phyloP scores from a whole-genome alignment of 2,797 vertebrate species.

The Epinephelus coioides region DNA sequence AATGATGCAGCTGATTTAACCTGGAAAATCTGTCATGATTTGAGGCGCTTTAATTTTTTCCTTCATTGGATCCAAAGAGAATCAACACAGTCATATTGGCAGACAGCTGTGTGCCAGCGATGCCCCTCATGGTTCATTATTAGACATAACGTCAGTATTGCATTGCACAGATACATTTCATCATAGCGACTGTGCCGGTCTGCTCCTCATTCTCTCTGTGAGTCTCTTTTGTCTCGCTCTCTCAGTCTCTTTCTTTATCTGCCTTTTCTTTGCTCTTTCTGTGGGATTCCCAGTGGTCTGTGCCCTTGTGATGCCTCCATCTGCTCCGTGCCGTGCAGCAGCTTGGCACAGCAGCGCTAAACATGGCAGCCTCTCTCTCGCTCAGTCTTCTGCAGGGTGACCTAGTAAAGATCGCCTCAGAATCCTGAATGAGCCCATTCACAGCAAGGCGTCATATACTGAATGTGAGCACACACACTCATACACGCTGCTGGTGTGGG shows the following conservation, averaged over 20 bases:
- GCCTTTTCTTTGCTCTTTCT: constrained; percentile 44
- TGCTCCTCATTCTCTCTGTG: constrained; percentile 37
- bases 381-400: constrained; percentile 82
- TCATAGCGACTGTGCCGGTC: constrained; percentile 18
- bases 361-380: constrained; percentile 86
- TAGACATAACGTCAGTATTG: constrained; percentile 22
- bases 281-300: constrained; percentile 81
- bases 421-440: constrained; percentile 77
- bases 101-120: constrained; percentile 8
- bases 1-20: constrained; percentile 45
- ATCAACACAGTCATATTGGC: constrained; percentile 19
- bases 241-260: constrained; percentile 41
- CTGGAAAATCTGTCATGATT: constrained; percentile 28
- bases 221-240: constrained; percentile 39
- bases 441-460: constrained; percentile 42
- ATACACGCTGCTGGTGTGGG: constrained; percentile 10
- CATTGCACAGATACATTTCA: constrained; percentile 39
- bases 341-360: constrained; percentile 88
- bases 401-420: constrained; percentile 70
- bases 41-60: background rate
- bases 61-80: constrained; percentile 21
- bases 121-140: constrained; percentile 23
- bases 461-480: constrained; percentile 23
- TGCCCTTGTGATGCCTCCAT: constrained; percentile 87
- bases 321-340: constrained; percentile 88